These are phyloP conservation scores for Ctenicera cuprea DNA, from an alignment of 2,888 invertebrate species.

Conservation along the genomic window DNA sequence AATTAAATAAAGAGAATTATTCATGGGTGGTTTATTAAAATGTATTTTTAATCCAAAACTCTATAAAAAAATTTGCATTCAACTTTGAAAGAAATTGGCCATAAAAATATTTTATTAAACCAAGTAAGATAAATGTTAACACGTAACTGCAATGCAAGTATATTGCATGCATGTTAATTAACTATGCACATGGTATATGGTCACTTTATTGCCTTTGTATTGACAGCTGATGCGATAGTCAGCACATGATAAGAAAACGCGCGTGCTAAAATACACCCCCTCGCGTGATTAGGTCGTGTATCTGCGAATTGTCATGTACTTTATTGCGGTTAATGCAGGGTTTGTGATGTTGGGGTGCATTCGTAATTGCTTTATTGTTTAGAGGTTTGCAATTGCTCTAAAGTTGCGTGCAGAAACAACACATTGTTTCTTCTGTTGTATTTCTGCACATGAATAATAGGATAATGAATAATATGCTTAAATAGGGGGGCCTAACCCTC, in stretches of 20 bases:
- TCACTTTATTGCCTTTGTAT: constrained; percentile 43
- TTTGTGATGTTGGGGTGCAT: constrained; percentile 54
- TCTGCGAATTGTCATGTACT: constrained; percentile 60
- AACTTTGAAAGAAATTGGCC: too few relatives aligned
- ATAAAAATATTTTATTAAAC: too few relatives aligned
- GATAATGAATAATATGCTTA: too few relatives aligned
- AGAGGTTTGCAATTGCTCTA: constrained; percentile 34
- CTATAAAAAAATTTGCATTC: too few relatives aligned
- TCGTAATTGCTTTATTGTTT: constrained; percentile 54
- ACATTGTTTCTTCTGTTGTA: not conserved
- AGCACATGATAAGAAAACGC: constrained; percentile 41
- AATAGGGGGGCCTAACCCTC: too few relatives aligned
- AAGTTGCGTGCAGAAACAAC: not conserved
- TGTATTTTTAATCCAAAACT: too few relatives aligned
- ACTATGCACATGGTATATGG: constrained; percentile 28
- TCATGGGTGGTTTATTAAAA: not conserved
- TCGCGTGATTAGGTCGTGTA: constrained; percentile 58
- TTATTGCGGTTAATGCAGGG: constrained; percentile 56
- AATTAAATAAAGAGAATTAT: not conserved
- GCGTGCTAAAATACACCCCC: constrained; percentile 56
- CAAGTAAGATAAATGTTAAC: too few relatives aligned
- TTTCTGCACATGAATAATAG: not conserved
- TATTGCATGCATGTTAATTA: constrained; percentile 30
- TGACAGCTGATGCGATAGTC: constrained; percentile 51
- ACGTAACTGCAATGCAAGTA: not conserved